A percentile compares a stretch with the other conserved stretches of the same genome.
Evolutionary conservation across 2,888 invertebrate species (phyloP).

Genomic region (Linnaemya tessellans): DNA sequence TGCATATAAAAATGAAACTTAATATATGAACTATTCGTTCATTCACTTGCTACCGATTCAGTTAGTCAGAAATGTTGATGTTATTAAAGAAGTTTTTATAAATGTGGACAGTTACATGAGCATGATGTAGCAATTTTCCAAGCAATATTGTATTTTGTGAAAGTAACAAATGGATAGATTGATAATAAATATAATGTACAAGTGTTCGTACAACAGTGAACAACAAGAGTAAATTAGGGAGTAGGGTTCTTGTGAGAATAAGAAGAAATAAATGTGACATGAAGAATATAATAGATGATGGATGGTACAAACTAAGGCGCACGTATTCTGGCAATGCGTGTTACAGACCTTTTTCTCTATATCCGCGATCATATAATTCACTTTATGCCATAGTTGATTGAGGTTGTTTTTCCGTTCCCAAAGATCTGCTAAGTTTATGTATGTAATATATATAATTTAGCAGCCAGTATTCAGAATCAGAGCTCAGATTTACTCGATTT

Average conservation of each 20-base stretch:
- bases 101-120: not conserved
- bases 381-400: too few species aligned
- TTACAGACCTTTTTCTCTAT: not conserved
- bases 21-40: not conserved
- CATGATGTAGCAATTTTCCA: conserved; percentile 18
- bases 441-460: too few species aligned
- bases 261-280: conserved; percentile 21
- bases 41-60: not conserved
- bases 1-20: conserved; percentile 4
- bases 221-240: conserved; percentile 3
- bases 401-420: too few species aligned
- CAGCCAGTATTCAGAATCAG: too few species aligned
- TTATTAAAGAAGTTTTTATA: not conserved
- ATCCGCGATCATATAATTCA: too few species aligned
- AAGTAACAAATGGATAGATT: conserved; percentile 31
- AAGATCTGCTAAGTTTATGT: too few species aligned
- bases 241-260: conserved; percentile 23
- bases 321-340: not conserved
- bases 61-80: not conserved
- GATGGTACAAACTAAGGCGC: conserved; percentile 27
- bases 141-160: conserved; percentile 19
- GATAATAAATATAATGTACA: conserved; percentile 20
- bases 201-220: not conserved
- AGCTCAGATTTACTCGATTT: too few species aligned
- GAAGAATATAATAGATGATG: not conserved